A percentile compares a stretch with the other conserved stretches of the same genome.
phyloP scores from a whole-genome alignment of 1,140 invertebrate species.

The Brachionus paranguensis region DNA sequence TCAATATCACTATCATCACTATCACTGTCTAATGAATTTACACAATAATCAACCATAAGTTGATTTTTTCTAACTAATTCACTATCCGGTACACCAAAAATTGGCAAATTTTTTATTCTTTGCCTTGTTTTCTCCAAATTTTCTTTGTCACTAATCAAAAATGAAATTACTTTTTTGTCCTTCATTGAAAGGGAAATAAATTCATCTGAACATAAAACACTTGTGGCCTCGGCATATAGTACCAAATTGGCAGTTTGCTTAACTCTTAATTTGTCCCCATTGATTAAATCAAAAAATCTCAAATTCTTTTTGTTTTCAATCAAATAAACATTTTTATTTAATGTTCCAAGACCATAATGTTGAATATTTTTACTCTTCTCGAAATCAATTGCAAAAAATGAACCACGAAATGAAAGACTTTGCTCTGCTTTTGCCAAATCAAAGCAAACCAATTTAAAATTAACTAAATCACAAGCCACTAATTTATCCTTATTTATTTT shows the following conservation, averaged over 20 bases:
- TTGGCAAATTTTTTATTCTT: background rate
- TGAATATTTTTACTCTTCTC: background rate
- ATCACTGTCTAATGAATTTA: background rate
- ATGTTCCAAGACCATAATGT: background rate
- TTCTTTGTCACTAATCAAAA: background rate
- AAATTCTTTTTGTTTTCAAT: background rate
- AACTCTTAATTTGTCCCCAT: background rate
- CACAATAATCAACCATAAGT: background rate
- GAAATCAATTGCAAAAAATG: background rate
- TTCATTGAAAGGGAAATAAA: constrained; percentile 16
- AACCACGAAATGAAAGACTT: background rate
- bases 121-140: background rate
- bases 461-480: background rate
- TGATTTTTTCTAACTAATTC: background rate
- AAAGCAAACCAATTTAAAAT: background rate
- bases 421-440: background rate
- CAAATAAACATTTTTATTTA: background rate
- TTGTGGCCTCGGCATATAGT: background rate
- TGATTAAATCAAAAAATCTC: background rate
- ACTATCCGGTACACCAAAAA: background rate
- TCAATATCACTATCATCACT: background rate
- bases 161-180: background rate
- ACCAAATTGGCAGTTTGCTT: background rate
- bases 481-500: background rate
- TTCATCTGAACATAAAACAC: background rate